Base-by-base conservation (phyloP, 2,888 invertebrate genomes). In the Dioctria linearis region DNA sequence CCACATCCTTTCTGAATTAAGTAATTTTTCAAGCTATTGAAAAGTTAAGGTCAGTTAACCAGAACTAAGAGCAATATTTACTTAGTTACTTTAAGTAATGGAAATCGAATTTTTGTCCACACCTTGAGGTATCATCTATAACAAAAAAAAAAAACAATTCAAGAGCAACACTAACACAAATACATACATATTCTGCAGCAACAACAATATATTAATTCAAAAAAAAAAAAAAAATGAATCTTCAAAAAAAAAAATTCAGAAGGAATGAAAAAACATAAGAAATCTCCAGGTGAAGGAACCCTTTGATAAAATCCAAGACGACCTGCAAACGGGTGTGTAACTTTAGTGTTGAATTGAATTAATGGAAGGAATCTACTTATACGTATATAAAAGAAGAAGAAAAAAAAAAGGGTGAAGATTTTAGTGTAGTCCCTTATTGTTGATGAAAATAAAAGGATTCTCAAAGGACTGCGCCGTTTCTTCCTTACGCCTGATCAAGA, bases 311-410 rank as follows among this genome's bases (percentile, higher is more conserved):
- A 54, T 46, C 49, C 25, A 25, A 54, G 11, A 54, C 4, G 25
- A 54, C 54, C 54, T 54, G 54, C n/a, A n/a, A 54, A 54, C 54
- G 54, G 54, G 54, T 54, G 54, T 54, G 11, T 54, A 11, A 6
- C 54, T 54, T 46, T 54, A n/a, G 54, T 54, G 54, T n/a, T n/a
- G 54, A n/a, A 54, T 54, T 54, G 54, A 54, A 54, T 54, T 54
- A 54, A 54, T 54, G 6, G 54, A 54, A 54, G n/a, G 11, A 8
- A 6, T n/a, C 54, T 54, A 4, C 4, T 25, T 25, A 25, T 25
- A n/a, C n/a, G 25, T 25, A 25, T 25, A 25, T 25, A 25, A 25
- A 25, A 25, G 25, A 25, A 25, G 25, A 25, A n/a, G 4, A n/a
- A 8, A 54, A 54, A 8, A 54, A 54, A 54, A 54, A n/a, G 54